These are phyloP conservation scores for Euura saliciscinereae DNA, from an alignment of 1,140 invertebrate species.

Conservation along the genomic window DNA sequence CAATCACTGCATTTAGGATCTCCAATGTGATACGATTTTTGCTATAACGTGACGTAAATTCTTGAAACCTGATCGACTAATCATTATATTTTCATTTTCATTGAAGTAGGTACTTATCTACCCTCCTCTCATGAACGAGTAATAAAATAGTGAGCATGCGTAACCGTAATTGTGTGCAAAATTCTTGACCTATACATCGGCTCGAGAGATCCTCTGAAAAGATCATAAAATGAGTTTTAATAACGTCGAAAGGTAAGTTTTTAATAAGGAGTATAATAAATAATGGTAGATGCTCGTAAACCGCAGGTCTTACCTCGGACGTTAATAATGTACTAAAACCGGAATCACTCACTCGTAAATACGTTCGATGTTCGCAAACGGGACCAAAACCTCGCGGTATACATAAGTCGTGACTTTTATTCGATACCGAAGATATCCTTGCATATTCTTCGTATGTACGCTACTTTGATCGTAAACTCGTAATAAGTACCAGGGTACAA, in stretches of 20 bases:
- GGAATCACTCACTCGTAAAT: conserved; percentile 1
- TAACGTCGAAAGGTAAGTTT: neutral
- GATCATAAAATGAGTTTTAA: conserved; percentile 1
- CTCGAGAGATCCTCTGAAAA: neutral
- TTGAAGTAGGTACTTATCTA: no score
- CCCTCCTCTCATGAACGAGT: no score
- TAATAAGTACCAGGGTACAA: neutral
- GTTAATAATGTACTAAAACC: conserved; percentile 4
- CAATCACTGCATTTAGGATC: no score
- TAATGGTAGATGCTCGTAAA: neutral
- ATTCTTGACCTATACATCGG: neutral
- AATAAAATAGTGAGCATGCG: no score
- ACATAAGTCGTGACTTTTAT: neutral
- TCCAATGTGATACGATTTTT: no score
- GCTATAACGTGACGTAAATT: no score
- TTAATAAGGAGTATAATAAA: conserved; percentile 3
- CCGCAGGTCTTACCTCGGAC: neutral
- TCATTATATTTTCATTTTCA: no score
- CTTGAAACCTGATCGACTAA: no score
- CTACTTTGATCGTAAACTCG: neutral
- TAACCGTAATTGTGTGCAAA: neutral
- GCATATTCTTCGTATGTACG: neutral
- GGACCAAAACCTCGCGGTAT: neutral
- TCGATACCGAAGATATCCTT: no score
- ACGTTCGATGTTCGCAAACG: neutral